phyloP scores from a whole-genome alignment of 2,888 invertebrate species.

The Andrena marginata region DNA sequence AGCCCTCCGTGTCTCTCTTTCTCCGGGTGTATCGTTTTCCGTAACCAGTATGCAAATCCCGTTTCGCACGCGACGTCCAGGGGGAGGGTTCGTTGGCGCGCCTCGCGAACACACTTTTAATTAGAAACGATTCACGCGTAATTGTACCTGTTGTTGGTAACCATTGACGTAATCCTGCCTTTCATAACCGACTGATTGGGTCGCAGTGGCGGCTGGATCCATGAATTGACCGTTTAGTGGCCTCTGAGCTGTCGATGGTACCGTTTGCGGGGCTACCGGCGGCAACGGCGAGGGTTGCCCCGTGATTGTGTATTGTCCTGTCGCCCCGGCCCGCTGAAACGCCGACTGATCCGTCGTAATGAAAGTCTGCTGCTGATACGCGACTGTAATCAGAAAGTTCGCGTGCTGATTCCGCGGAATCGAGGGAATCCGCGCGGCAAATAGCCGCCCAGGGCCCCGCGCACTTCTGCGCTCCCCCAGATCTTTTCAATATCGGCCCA shows the following conservation, averaged over 20 bases:
- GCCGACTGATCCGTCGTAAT: slow-evolving; percentile 84
- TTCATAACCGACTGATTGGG: slow-evolving; percentile 83
- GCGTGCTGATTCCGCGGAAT: slow-evolving; percentile 52
- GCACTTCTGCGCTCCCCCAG: slow-evolving; percentile 12
- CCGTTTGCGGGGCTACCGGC: slow-evolving; percentile 80
- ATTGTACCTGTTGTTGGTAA: slow-evolving; percentile 84
- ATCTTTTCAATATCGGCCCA: background rate
- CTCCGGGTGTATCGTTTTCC: background rate
- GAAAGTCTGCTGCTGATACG: slow-evolving; percentile 84
- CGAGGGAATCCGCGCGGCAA: slow-evolving; percentile 7
- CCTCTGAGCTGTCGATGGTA: slow-evolving; percentile 80
- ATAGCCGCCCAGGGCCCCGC: slow-evolving; percentile 7
- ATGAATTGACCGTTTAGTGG: slow-evolving; percentile 85
- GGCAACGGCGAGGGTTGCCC: slow-evolving; percentile 83
- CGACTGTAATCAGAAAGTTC: slow-evolving; percentile 77
- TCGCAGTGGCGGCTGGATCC: slow-evolving; percentile 82
- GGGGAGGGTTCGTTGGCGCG: background rate
- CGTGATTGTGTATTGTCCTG: slow-evolving; percentile 84
- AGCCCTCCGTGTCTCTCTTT: background rate
- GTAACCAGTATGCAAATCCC: too few relatives aligned
- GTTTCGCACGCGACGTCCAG: slow-evolving; percentile 2
- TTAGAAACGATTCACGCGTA: slow-evolving; percentile 44
- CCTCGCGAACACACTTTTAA: slow-evolving; percentile 26
- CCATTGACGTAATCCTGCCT: slow-evolving; percentile 86
- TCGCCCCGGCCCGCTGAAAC: slow-evolving; percentile 83